Evolutionary conservation across 2,113 vertebrate species (phyloP).

Genomic region (Aegotheles bennettii): DNA sequence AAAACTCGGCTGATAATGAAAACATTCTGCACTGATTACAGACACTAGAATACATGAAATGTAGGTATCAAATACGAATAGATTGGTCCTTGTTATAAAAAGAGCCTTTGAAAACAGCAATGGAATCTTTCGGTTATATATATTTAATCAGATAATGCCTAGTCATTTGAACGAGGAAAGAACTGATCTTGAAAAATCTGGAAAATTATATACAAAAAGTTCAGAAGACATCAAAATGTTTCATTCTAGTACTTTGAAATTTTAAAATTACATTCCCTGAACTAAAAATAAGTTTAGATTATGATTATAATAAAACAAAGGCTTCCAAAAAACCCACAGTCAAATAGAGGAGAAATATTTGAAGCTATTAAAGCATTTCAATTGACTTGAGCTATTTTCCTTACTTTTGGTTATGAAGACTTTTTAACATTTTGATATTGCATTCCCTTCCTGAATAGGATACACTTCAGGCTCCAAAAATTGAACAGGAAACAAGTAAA

Average conservation of each 20-base stretch:
- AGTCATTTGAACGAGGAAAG: background rate
- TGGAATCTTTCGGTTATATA: background rate
- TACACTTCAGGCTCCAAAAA: background rate
- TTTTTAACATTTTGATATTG: background rate
- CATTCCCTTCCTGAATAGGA: background rate
- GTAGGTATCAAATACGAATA: background rate
- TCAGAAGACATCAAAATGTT: background rate
- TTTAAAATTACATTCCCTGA: background rate
- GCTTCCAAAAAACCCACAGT: accelerated
- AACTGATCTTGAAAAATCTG: background rate
- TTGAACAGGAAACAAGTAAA: background rate
- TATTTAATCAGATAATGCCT: background rate
- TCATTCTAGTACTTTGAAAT: background rate
- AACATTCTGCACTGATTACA: background rate
- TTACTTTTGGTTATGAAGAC: background rate
- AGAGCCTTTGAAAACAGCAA: background rate
- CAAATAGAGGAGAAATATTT: background rate
- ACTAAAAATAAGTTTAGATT: background rate
- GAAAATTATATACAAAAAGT: background rate
- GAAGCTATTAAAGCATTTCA: background rate
- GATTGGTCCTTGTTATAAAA: background rate
- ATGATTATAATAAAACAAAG: background rate
- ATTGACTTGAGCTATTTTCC: background rate
- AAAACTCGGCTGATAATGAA: background rate
- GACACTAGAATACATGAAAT: background rate